Evolutionary conservation across 2,113 vertebrate genomes (phyloP).

Genomic region (Patagioenas fasciata): DNA sequence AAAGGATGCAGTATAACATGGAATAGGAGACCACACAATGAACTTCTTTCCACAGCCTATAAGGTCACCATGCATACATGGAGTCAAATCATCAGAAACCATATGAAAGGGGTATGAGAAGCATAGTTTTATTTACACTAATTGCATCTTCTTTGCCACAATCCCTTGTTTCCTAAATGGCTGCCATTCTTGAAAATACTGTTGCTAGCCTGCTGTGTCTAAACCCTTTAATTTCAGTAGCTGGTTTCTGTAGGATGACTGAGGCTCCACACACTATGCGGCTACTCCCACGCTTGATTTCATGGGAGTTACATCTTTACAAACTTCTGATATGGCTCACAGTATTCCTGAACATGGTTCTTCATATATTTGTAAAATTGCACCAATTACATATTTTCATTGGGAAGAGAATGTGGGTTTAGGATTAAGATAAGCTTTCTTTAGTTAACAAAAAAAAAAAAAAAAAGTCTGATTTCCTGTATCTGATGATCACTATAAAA

Average conservation of each 20-base stretch:
- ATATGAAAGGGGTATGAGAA: neutral
- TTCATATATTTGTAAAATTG: neutral
- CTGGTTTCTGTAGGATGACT: neutral
- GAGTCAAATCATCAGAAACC: neutral
- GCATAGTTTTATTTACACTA: neutral
- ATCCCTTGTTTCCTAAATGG: neutral
- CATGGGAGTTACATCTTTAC: fast-evolving
- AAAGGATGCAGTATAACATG: neutral
- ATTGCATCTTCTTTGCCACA: fast-evolving
- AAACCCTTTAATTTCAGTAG: neutral
- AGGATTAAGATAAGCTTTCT: neutral
- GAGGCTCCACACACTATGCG: fast-evolving
- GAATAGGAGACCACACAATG: neutral
- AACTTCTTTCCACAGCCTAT: neutral
- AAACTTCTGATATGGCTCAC: neutral
- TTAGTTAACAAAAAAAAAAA: neutral
- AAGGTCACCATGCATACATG: fast-evolving
- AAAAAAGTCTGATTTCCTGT: neutral
- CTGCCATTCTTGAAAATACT: neutral
- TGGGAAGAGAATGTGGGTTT: neutral
- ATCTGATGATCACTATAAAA: neutral
- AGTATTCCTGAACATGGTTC: neutral
- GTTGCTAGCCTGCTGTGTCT: neutral
- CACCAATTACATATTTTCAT: neutral
- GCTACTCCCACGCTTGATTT: fast-evolving